These are phyloP conservation scores for Nemurella pictetii DNA, from an alignment of 2,888 invertebrate genomes.

Conservation along the genomic window DNA sequence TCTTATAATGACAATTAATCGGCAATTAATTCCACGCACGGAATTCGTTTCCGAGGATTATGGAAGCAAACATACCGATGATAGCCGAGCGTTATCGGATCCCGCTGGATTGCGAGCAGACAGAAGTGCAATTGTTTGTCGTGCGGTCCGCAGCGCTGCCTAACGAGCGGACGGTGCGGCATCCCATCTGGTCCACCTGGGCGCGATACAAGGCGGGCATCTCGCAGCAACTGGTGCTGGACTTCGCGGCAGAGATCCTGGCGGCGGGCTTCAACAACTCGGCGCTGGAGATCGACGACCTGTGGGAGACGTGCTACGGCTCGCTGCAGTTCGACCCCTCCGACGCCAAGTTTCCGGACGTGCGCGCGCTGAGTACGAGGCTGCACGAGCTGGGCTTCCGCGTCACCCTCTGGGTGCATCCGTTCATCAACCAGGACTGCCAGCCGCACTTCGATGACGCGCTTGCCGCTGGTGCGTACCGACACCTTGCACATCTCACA, in stretches of 20 bases:
- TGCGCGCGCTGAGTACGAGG: constrained; percentile 62
- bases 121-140: too few species aligned
- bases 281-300: constrained; percentile 85
- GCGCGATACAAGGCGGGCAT: constrained; percentile 72
- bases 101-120: too few species aligned
- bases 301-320: constrained; percentile 86
- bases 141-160: constrained; percentile 54
- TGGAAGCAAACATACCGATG: too few species aligned
- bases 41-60: too few species aligned
- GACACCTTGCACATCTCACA: too few species aligned
- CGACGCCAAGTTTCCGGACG: constrained; percentile 66
- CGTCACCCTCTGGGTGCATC: constrained; percentile 83
- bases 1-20: too few species aligned
- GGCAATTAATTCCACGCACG: too few species aligned
- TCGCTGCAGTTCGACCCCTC: constrained; percentile 68
- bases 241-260: constrained; percentile 69
- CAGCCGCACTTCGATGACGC: constrained; percentile 52
- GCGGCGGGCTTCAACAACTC: constrained; percentile 68
- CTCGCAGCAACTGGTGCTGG: constrained; percentile 62
- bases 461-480: not conserved
- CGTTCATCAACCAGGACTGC: constrained; percentile 79
- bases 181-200: constrained; percentile 91
- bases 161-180: constrained; percentile 68
- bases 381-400: constrained; percentile 62
- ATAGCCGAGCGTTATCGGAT: too few species aligned